A percentile compares a stretch with the other conserved stretches of the same genome.
Conservation (phyloP, 2,797 vertebrate species). For the Helarctos malayanus region DNA sequence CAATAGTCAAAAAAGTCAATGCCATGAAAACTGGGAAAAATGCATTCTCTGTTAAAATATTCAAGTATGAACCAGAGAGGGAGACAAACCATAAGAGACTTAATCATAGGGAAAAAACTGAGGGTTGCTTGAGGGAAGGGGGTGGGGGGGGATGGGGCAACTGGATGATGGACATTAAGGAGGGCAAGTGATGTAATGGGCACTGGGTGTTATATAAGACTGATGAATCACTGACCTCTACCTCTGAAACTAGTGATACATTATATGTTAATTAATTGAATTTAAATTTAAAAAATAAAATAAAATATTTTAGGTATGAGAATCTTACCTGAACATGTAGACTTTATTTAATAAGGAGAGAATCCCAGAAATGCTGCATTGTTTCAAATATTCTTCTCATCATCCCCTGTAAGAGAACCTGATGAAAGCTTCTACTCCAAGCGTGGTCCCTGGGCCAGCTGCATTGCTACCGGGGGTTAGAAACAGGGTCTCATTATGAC, state of each 20-base stretch:
- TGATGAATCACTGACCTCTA: not conserved
- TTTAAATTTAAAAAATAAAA: not conserved
- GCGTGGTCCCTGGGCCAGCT: not conserved
- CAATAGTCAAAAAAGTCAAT: not conserved
- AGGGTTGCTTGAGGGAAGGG: not conserved
- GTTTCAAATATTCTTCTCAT: not conserved
- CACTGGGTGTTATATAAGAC: not conserved
- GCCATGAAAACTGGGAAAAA: not conserved
- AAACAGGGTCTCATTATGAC: not conserved
- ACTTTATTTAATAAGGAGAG: not conserved
- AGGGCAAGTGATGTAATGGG: not conserved
- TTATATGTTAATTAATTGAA: not conserved
- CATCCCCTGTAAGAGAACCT: not conserved
- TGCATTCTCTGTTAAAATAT: not conserved
- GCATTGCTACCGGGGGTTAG: not conserved
- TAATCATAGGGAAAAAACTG: not conserved
- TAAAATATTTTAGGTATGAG: not conserved
- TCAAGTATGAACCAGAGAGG: not conserved
- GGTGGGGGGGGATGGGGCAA: too few relatives aligned
- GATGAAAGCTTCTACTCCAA: not conserved
- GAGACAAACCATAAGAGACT: not conserved
- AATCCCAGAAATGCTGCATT: not conserved
- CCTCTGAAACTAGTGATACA: not conserved
- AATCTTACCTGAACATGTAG: not conserved
- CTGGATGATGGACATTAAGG: not conserved